Evolutionary conservation across 2,113 vertebrate genomes (phyloP), one percentile per base, ranked within the genome.

Genomic region (Peucedramus taeniatus): DNA sequence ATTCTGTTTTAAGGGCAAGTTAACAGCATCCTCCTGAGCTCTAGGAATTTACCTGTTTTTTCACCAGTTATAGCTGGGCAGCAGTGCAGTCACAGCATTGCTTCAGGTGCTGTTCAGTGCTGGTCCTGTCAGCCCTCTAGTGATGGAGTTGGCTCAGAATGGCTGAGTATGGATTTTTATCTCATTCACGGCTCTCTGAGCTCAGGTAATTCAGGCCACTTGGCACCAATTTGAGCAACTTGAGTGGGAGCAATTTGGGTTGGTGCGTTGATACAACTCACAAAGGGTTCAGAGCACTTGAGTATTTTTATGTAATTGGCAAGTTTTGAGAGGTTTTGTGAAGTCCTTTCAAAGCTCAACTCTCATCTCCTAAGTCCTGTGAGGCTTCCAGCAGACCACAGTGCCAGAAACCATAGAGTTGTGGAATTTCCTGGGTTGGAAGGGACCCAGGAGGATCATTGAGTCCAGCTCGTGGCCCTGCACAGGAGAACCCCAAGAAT

Each of bases 161-260:
- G 9, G 7, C n/a, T 37, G 10, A 2, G 0, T n/a, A 7, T 86
- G 66, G 68, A 50, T 96, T 91, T 89, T 56, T 71, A 50, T 74
- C 63, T 44, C 21, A 14, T 45, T 79, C n/a, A 39, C 59, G 56
- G 31, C 72, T 86, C 18, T 20, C 33, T 4, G 3, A 85, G 61
- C 79, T 83, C 40, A 74, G 89, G 64, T 74, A 83, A 44, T 81
- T 94, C 40, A 91, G 83, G 64, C 30, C 59, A 42, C 26, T 72
- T 77, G 40, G 56, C 76, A 83, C 35, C 60, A 24, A 13, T 71
- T 33, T 54, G 51, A 69, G 60, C 47, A 74, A 37, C 42, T 37
- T 27, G 63, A 86, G 54, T 18, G 42, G 33, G 66, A 88, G 11
- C 20, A 14, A 0, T 90, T 80, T 65, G 49, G 33, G 23, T 84